phyloP scores from a whole-genome alignment of 2,888 invertebrate species.

The Dasysyrphus tricinctus region DNA sequence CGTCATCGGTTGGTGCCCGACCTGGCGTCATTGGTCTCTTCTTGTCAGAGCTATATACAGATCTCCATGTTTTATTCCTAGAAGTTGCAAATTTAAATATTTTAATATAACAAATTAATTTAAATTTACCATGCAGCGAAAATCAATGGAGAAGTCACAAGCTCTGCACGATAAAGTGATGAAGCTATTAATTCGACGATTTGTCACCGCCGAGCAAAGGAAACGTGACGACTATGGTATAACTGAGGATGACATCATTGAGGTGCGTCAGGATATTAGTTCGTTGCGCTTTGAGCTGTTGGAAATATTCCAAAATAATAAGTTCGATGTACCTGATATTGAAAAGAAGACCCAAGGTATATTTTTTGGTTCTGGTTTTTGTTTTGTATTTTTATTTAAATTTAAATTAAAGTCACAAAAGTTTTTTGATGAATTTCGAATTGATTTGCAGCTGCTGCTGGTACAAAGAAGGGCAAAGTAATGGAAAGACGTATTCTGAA shows the following conservation, averaged over 20 bases:
- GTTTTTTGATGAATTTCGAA: neutral
- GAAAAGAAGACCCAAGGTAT: conserved; percentile 86
- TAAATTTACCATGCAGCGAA: conserved; percentile 85
- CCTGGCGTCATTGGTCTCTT: neutral
- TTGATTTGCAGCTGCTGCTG: conserved; percentile 86
- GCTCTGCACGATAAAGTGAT: conserved; percentile 92
- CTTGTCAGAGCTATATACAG: neutral
- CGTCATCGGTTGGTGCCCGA: neutral
- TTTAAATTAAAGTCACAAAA: neutral
- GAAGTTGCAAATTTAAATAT: conserved; percentile 24
- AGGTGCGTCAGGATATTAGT: conserved; percentile 98
- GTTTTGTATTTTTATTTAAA: neutral
- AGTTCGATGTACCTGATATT: conserved; percentile 92
- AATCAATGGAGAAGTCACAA: conserved; percentile 89
- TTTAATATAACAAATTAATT: conserved; percentile 66
- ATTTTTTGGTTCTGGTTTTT: neutral
- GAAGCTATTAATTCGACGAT: conserved; percentile 93
- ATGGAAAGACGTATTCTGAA: conserved; percentile 94
- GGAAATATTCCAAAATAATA: conserved; percentile 94
- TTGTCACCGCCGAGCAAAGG: conserved; percentile 94
- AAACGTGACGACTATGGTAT: conserved; percentile 96
- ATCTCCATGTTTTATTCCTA: neutral
- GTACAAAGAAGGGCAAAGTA: conserved; percentile 88
- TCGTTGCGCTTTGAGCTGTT: conserved; percentile 95
- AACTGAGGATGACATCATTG: conserved; percentile 98